Percentiles rank a stretch among this genome's conserved stretches.
phyloP scores from a whole-genome alignment of 2,113 vertebrate species.

The Melospiza melodia region DNA sequence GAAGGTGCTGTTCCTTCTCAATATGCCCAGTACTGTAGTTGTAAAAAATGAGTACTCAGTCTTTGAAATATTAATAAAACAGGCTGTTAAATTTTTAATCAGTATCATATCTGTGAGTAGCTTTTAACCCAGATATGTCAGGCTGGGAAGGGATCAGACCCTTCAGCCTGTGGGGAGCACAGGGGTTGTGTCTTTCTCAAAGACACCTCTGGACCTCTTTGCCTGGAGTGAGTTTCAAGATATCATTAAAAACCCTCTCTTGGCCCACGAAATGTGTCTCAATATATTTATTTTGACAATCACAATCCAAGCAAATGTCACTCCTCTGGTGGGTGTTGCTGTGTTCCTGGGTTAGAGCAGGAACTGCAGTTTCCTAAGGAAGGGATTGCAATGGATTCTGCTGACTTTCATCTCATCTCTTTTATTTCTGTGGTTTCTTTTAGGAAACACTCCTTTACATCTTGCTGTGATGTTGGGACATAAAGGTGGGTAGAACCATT shows the following conservation, averaged over 20 bases:
- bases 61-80: conserved; percentile 49
- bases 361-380: neutral
- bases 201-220: neutral
- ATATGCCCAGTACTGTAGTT: neutral
- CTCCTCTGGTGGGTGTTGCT: neutral
- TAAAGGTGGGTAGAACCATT: conserved; percentile 86
- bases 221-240: neutral
- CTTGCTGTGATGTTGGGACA: conserved; percentile 99
- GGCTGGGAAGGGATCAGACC: neutral
- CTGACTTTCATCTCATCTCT: neutral
- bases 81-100: conserved; percentile 58
- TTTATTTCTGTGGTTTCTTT: conserved; percentile 48
- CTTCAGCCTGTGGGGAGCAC: neutral
- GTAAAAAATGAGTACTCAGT: neutral
- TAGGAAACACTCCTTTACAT: conserved; percentile 98
- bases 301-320: neutral
- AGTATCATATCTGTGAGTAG: neutral
- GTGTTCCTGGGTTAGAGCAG: neutral
- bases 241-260: neutral
- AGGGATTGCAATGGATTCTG: neutral
- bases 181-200: neutral
- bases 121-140: conserved; percentile 62
- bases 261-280: neutral
- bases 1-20: neutral
- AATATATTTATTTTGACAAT: neutral